These are phyloP conservation scores for Megaptera novaeangliae DNA, from an alignment of 2,113 vertebrate species.

Conservation along the genomic window DNA sequence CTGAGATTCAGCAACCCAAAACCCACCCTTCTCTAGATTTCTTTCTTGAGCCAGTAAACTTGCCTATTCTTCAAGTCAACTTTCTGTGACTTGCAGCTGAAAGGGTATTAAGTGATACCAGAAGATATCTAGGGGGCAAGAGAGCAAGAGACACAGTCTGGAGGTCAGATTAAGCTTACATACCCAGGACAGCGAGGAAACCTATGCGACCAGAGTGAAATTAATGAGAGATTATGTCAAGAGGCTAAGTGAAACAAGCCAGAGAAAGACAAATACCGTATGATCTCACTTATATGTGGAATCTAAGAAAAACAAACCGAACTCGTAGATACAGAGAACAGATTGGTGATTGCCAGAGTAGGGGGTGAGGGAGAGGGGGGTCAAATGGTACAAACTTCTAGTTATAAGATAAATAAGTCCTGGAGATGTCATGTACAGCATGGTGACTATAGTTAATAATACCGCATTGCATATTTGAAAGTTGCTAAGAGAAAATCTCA, in stretches of 20 bases:
- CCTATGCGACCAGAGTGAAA: not conserved
- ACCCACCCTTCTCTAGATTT: not conserved
- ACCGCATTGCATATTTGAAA: not conserved
- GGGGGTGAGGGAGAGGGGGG: no score
- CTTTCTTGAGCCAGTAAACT: not conserved
- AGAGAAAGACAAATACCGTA: not conserved
- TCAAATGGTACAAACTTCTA: not conserved
- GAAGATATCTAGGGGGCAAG: not conserved
- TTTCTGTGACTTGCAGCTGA: not conserved
- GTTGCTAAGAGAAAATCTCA: not conserved
- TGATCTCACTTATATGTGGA: not conserved
- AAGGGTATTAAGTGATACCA: not conserved
- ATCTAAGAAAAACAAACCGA: not conserved
- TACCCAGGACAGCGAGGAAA: not conserved
- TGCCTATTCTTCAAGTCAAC: not conserved
- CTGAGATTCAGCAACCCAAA: not conserved
- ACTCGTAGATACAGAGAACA: not conserved
- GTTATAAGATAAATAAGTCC: not conserved
- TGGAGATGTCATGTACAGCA: not conserved
- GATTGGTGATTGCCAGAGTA: not conserved
- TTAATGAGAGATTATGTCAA: not conserved
- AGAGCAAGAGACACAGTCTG: not conserved
- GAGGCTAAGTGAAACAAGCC: not conserved
- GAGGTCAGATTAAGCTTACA: not conserved
- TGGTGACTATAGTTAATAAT: not conserved